Evolutionary conservation across 2,888 invertebrate species (phyloP).

Genomic region (Hofmannophila pseudospretella): DNA sequence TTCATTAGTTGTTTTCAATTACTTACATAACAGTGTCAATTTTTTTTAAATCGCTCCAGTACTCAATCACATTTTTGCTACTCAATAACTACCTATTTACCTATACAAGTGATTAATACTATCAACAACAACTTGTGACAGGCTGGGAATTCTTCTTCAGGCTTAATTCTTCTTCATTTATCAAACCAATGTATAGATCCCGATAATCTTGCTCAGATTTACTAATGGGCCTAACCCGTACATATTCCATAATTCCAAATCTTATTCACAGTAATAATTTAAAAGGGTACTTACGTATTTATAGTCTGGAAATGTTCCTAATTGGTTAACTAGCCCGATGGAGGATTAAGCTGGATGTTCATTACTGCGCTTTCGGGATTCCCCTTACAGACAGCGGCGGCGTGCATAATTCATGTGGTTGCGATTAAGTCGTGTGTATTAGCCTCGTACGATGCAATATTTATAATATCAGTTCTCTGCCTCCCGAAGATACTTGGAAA

Average conservation of each 20-base stretch:
- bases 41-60: too few relatives aligned
- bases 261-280: background rate
- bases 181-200: too few relatives aligned
- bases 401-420: conserved; percentile 46
- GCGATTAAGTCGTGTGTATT: conserved; percentile 47
- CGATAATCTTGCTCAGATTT: too few relatives aligned
- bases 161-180: too few relatives aligned
- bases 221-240: too few relatives aligned
- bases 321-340: conserved; percentile 54
- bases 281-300: conserved; percentile 12
- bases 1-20: too few relatives aligned
- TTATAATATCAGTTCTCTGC: background rate
- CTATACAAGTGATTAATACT: too few relatives aligned
- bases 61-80: too few relatives aligned
- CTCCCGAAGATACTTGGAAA: background rate
- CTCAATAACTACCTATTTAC: too few relatives aligned
- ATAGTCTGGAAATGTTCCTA: conserved; percentile 37
- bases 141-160: too few relatives aligned
- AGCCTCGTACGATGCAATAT: conserved; percentile 11
- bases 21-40: too few relatives aligned
- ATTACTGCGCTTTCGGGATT: conserved; percentile 59
- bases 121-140: too few relatives aligned
- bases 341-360: conserved; percentile 53
- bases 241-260: background rate
- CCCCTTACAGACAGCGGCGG: conserved; percentile 37